Evolutionary conservation across 2,113 vertebrate genomes (phyloP), one percentile per base, ranked within the genome.

Genomic region (Nycticorax nycticorax): DNA sequence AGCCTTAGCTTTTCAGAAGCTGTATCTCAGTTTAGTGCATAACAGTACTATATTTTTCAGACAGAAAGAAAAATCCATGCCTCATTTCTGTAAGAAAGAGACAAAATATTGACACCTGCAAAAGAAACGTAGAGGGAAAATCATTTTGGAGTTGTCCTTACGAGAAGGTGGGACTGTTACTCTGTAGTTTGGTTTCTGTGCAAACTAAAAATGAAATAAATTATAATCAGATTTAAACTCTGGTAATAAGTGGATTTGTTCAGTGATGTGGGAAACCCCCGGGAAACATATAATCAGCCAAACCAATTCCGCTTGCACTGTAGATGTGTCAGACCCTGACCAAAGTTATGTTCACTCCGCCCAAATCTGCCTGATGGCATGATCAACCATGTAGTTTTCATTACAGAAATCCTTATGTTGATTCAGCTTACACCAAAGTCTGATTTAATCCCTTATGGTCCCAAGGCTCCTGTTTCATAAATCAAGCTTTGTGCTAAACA

Each of bases 281-380:
- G 43, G 6, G 15, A 82, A 93, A 35, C 5, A n/a, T 2, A 23
- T 48, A 56, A 82, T 45, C 33, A 55, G 21, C 8, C 17, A 69
- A 45, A 66, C 0, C 5, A 83, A n/a, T 48, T 62, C n/a, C 5
- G 0, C 7, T 62, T 69, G 17, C 17, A 12, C 7, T 62, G 22
- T 15, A 62, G 10, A 47, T 62, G 11, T 28, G 12, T 64, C 45
- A 90, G 22, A 72, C 0, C 0, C 24, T 56, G 55, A 73, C 6
- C 11, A 69, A 80, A 88, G 28, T 13, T 71, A 4, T 3, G 0
- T 71, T 92, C 33, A 22, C 12, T 87, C 6, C 10, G 32, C 19
- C 5, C 14, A 66, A 28, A 76, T 72, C 35, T 76, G 12, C 6
- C 20, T 64, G 18, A 47, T 1, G 1, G 8, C 75, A 24, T 45